Conservation (phyloP, 1,140 invertebrate species). For the Onthophagus taurus region DNA sequence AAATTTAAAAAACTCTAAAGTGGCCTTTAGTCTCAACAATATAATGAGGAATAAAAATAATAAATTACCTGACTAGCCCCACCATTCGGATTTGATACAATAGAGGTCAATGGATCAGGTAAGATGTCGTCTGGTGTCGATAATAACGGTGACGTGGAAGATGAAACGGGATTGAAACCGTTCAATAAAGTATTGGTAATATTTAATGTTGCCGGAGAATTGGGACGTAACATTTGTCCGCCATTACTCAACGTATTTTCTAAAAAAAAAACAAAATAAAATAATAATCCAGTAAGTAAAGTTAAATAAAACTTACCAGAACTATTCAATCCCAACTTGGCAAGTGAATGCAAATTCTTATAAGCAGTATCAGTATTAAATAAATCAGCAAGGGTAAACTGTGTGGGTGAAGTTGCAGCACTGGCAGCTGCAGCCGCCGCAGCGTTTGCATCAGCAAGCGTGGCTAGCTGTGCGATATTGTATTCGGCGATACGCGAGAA, state of each 20-base stretch:
- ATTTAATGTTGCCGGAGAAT: constrained; percentile 37
- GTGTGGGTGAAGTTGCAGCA: constrained; percentile 52
- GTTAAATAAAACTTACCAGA: constrained; percentile 18
- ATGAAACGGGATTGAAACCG: constrained; percentile 46
- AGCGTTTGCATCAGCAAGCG: constrained; percentile 57
- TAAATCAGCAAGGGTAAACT: constrained; percentile 63
- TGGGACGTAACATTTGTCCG: constrained; percentile 36
- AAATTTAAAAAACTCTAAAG: too few relatives aligned
- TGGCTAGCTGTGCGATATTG: constrained; percentile 71
- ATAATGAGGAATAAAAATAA: too few relatives aligned
- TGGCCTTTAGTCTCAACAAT: too few relatives aligned
- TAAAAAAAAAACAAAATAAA: constrained; percentile 9
- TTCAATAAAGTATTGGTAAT: constrained; percentile 41
- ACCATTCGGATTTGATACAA: constrained; percentile 21
- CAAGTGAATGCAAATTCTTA: constrained; percentile 80
- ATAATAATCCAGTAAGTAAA: not conserved
- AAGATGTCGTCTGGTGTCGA: constrained; percentile 40
- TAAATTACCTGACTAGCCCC: too few relatives aligned
- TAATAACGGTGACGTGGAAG: constrained; percentile 52
- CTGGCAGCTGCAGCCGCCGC: too few relatives aligned
- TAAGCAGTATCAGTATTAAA: constrained; percentile 69
- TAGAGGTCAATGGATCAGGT: constrained; percentile 33
- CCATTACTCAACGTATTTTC: constrained; percentile 26
- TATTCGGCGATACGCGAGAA: constrained; percentile 72
- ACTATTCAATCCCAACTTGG: constrained; percentile 60